Conservation (phyloP, 2,888 invertebrate genomes). For the Rapana venosa region DNA sequence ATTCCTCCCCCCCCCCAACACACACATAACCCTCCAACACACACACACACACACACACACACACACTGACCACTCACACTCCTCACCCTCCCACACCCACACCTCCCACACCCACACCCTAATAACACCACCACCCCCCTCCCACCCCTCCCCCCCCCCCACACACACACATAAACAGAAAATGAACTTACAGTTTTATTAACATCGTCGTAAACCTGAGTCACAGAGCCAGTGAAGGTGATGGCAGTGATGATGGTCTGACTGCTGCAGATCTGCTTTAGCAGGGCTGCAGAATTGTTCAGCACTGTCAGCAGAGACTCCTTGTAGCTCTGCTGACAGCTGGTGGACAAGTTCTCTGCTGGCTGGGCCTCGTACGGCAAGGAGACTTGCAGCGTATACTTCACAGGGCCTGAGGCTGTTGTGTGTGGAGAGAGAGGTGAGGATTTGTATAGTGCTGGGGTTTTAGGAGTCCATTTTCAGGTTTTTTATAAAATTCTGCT, state of each 20-base stretch:
- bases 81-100: not conserved
- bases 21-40: conserved; percentile 9
- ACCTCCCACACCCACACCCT: not conserved
- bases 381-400: not conserved
- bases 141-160: not conserved
- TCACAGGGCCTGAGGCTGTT: conserved; percentile 13
- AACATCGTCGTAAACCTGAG: no score
- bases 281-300: not conserved
- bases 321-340: not conserved
- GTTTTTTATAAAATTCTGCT: not conserved
- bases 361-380: not conserved
- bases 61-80: not conserved
- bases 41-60: conserved; percentile 16
- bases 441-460: not conserved
- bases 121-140: not conserved
- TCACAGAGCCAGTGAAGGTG: not conserved
- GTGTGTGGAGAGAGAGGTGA: no score
- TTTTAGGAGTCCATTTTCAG: not conserved
- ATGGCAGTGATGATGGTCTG: not conserved
- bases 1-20: not conserved
- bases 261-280: not conserved
- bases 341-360: not conserved
- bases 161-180: not conserved
- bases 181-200: not conserved
- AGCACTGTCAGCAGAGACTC: not conserved